Base-by-base conservation (phyloP, 2,888 invertebrate species). In the Copidosoma aretas region DNA sequence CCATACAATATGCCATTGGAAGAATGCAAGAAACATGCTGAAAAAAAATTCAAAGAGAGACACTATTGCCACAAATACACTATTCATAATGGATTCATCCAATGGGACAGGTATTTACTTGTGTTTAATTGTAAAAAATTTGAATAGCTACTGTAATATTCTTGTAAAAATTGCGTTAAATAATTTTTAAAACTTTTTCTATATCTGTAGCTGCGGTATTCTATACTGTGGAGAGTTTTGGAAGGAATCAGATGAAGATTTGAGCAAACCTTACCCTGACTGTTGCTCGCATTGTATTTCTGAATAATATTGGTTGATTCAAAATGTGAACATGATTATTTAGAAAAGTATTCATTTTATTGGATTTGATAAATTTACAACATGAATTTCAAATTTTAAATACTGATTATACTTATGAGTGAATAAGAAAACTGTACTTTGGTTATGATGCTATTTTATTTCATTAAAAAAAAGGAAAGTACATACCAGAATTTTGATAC, bases 241-340 rank as follows among this genome's bases (percentile, higher is more conserved):
- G 25, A 51, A 43, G 24, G 15, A 32, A 14, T 54, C 32, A 14
- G 8, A 12, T 21, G 67, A 58, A 52, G 41, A 67, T 58, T 43
- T 58, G 25, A 62, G 25, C 43, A 62, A 61, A 41, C 57, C 67
- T 17, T 67, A 62, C 41, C 67, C 67, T 41, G 39, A 58, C 2
- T 67, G 67, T 15, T 67, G 67, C 10, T 4, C n/a, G 24, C 49
- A 49, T 22, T 66, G 66, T 22, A 32, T 2, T 19, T 5, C 10
- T 21, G 14, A 22, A 22, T n/a, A 22, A 14, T 19, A 17, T n/a
- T n/a, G n/a, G n/a, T n/a, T n/a, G n/a, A n/a, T n/a, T n/a, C n/a
- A n/a, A n/a, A n/a, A n/a, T n/a, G n/a, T n/a, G n/a, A 60, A 25
- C 10, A 43, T 15, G n/a, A 19, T 43, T 46, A 22, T 15, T 21